These are phyloP conservation scores for Drosophila biarmipes DNA, from an alignment of 1,140 invertebrate genomes.

Conservation along the genomic window DNA sequence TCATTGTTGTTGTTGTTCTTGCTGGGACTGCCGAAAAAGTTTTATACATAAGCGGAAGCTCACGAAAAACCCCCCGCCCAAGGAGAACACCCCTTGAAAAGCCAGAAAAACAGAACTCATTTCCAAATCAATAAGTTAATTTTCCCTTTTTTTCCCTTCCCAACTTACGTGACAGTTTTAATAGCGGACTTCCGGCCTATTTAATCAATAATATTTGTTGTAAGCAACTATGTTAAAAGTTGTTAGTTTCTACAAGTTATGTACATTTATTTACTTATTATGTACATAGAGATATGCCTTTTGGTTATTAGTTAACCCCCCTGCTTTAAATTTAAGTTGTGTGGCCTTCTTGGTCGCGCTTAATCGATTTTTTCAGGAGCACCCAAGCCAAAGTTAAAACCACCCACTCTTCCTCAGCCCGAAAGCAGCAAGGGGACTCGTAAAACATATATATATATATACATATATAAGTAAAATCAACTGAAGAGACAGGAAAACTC, in stretches of 20 bases:
- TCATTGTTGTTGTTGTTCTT: constrained; percentile 32
- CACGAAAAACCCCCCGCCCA: constrained; percentile 1
- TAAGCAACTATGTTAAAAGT: neutral
- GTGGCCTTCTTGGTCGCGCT: constrained; percentile 14
- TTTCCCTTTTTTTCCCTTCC: constrained; percentile 25
- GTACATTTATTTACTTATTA: too few relatives aligned
- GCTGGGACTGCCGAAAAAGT: constrained; percentile 65
- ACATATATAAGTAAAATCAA: constrained; percentile 13
- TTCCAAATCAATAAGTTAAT: constrained; percentile 70
- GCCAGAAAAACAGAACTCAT: constrained; percentile 25
- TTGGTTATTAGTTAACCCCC: neutral
- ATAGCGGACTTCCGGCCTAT: constrained; percentile 1
- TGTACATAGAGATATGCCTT: neutral
- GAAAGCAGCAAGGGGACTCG: constrained; percentile 26
- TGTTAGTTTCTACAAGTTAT: too few relatives aligned
- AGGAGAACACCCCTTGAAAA: neutral
- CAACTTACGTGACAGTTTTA: constrained; percentile 27
- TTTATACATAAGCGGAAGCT: constrained; percentile 70
- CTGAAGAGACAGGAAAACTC: constrained; percentile 22
- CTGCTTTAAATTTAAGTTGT: constrained; percentile 50
- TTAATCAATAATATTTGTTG: constrained; percentile 22
- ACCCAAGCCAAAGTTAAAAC: constrained; percentile 24
- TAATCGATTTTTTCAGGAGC: constrained; percentile 51
- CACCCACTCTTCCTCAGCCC: constrained; percentile 2
- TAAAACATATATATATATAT: constrained; percentile 40